Evolutionary conservation across 2,888 invertebrate species (phyloP).

Genomic region (Spodoptera littoralis): DNA sequence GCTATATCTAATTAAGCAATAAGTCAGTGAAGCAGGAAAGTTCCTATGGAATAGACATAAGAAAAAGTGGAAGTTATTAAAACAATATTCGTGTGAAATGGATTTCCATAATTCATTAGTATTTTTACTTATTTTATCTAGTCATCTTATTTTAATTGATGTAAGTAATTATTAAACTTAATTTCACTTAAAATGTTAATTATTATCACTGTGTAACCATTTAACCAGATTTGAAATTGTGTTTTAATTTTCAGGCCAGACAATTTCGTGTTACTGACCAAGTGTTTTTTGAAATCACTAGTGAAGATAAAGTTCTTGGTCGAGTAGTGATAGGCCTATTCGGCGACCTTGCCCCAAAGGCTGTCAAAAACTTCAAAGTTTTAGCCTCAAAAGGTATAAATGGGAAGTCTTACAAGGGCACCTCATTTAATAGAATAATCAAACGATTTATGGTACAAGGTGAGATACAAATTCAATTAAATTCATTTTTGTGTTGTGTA

Average conservation of each 20-base stretch:
- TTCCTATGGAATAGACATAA: constrained; percentile 29
- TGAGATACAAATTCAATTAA: constrained; percentile 64
- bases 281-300: constrained; percentile 94
- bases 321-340: constrained; percentile 96
- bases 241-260: constrained; percentile 82
- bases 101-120: constrained; percentile 49
- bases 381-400: constrained; percentile 93
- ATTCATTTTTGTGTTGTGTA: no score
- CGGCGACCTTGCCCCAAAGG: constrained; percentile 95
- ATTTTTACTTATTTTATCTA: constrained; percentile 50
- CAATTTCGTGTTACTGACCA: constrained; percentile 93
- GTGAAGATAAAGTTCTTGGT: constrained; percentile 92
- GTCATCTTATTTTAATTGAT: constrained; percentile 49
- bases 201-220: neutral
- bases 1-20: constrained; percentile 49
- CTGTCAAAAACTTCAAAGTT: constrained; percentile 95
- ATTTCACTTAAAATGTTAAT: neutral
- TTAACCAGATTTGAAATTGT: neutral
- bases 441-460: constrained; percentile 98
- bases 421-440: constrained; percentile 95
- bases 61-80: constrained; percentile 6
- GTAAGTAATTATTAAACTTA: constrained; percentile 50
- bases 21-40: constrained; percentile 30
- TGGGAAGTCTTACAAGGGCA: constrained; percentile 93
- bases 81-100: constrained; percentile 46